Evolutionary conservation across 1,140 invertebrate genomes (phyloP).

Genomic region (Pogonomyrmex californicus): DNA sequence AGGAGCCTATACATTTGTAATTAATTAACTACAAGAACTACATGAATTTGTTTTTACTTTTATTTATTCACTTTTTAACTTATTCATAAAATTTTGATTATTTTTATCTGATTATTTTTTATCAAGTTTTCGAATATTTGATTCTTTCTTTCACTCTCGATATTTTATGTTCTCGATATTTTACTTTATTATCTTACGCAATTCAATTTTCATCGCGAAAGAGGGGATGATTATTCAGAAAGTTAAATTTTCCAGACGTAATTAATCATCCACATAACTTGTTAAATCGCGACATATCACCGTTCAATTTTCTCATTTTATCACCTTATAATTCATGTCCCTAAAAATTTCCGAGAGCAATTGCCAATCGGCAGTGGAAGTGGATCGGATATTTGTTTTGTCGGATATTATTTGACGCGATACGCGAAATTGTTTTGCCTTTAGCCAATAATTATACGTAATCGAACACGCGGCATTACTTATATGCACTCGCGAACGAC

Average conservation of each 20-base stretch:
- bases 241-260: neutral
- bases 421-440: neutral
- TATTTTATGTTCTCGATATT: neutral
- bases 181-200: neutral
- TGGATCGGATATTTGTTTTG: neutral
- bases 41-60: neutral
- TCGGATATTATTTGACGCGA: neutral
- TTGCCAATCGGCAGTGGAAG: neutral
- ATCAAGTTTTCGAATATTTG: neutral
- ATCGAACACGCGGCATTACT: neutral
- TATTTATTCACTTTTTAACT: conserved; percentile 1
- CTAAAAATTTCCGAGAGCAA: conserved; percentile 13
- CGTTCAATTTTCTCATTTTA: conserved; percentile 23
- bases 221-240: neutral
- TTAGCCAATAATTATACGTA: conserved; percentile 26
- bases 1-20: neutral
- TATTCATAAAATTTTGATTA: neutral
- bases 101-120: neutral
- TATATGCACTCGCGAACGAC: neutral
- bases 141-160: neutral
- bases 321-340: neutral
- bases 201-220: neutral
- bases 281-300: neutral
- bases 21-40: neutral
- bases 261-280: neutral